phyloP scores from a whole-genome alignment of 2,113 vertebrate genomes.

The Erythrocercus mccallii region DNA sequence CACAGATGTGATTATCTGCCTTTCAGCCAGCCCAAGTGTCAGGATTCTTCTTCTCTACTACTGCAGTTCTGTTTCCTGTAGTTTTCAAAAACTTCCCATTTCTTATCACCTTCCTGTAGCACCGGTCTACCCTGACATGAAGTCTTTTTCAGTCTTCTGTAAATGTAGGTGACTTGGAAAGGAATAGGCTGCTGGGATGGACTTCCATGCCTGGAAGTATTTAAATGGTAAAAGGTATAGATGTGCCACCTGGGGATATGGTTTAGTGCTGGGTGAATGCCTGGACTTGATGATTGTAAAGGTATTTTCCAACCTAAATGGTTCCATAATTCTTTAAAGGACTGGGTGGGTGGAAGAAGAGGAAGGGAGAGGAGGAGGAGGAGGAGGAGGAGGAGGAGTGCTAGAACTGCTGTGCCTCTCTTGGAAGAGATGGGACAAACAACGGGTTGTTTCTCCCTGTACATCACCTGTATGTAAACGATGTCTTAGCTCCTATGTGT shows the following conservation, averaged over 20 bases:
- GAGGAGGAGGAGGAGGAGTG: background rate
- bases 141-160: background rate
- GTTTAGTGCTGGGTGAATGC: background rate
- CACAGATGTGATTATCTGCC: background rate
- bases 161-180: background rate
- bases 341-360: background rate
- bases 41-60: background rate
- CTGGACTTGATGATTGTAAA: background rate
- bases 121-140: accelerated
- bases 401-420: background rate
- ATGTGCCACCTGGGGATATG: background rate
- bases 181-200: background rate
- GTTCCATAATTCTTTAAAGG: background rate
- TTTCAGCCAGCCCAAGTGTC: accelerated
- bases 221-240: background rate
- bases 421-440: background rate
- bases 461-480: background rate
- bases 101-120: background rate
- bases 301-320: background rate
- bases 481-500: background rate
- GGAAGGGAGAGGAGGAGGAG: background rate
- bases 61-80: background rate
- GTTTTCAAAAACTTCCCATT: background rate
- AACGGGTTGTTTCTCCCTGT: background rate
- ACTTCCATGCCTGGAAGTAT: background rate